Evolutionary conservation across 92 coral and sea anemone species (phyloP).

Genomic region (Heliopora coerulea): DNA sequence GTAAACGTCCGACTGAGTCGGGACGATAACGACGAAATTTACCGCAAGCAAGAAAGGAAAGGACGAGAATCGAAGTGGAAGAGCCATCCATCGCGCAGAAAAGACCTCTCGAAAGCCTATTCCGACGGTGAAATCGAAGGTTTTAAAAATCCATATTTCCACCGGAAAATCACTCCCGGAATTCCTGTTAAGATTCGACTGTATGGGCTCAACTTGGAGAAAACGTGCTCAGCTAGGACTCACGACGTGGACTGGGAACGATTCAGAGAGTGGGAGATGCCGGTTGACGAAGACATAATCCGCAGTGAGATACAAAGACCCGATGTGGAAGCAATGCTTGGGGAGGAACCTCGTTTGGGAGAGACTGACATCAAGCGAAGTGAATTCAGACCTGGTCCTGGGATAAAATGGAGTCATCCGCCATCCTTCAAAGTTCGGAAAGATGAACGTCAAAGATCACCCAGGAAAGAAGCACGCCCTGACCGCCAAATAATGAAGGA

Average conservation of each 20-base stretch:
- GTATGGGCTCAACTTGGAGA: slow-evolving; percentile 31
- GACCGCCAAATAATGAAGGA: neutral
- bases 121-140: slow-evolving; percentile 40
- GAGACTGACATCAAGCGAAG: slow-evolving; percentile 1
- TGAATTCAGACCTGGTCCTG: neutral
- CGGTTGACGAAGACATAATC: slow-evolving; percentile 5
- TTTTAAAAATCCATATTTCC: slow-evolving; percentile 5
- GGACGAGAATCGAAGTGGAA: slow-evolving; percentile 20
- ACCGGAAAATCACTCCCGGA: slow-evolving; percentile 35
- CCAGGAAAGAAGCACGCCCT: no score
- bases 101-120: slow-evolving; percentile 6
- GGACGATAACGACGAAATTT: slow-evolving; percentile 24
- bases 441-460: neutral
- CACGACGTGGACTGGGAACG: slow-evolving; percentile 16
- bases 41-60: slow-evolving; percentile 14
- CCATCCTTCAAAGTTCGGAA: neutral
- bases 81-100: neutral
- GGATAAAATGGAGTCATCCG: slow-evolving; percentile 12
- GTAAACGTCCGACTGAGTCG: neutral
- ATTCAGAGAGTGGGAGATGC: slow-evolving; percentile 5
- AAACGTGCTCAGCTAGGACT: slow-evolving; percentile 8
- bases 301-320: slow-evolving; percentile 4
- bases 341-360: slow-evolving; percentile 2
- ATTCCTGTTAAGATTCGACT: slow-evolving; percentile 34
- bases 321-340: slow-evolving; percentile 1